Evolutionary conservation across 1,140 invertebrate species (phyloP).

Genomic region (Penaeus chinensis): DNA sequence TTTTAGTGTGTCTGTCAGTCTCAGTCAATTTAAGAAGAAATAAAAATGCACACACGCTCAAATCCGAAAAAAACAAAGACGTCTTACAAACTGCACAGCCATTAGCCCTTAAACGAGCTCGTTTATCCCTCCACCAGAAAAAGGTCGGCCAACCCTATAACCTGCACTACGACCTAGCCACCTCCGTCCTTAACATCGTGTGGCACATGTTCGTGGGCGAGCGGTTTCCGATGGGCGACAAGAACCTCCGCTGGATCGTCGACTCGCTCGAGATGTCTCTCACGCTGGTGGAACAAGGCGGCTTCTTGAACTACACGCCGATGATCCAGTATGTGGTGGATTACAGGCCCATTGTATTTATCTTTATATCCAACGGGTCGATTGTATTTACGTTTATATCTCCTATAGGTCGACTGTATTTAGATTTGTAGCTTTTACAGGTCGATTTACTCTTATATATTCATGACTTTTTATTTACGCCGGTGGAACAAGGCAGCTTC

Average conservation of each 20-base stretch:
- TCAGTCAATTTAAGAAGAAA: no score
- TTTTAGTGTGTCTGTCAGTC: no score
- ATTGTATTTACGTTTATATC: background rate
- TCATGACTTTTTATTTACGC: no score
- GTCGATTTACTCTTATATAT: no score
- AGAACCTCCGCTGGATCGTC: slow-evolving; percentile 55
- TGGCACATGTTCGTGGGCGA: slow-evolving; percentile 63
- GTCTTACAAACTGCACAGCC: no score
- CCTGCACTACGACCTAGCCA: slow-evolving; percentile 56
- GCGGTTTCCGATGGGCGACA: slow-evolving; percentile 50
- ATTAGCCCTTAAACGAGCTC: no score
- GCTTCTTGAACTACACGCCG: slow-evolving; percentile 58
- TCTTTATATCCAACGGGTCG: background rate
- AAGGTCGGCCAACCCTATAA: slow-evolving; percentile 51
- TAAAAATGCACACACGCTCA: no score
- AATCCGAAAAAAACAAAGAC: no score
- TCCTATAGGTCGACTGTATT: no score
- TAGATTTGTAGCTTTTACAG: no score
- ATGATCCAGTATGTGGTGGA: slow-evolving; percentile 48
- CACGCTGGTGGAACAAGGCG: slow-evolving; percentile 58
- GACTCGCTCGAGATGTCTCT: slow-evolving; percentile 56
- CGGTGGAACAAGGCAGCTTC: no score
- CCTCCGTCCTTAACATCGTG: slow-evolving; percentile 63
- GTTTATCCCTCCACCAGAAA: slow-evolving; percentile 5
- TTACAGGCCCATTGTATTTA: background rate